Conservation (phyloP, 2,113 vertebrate genomes). For the Dinomys branickii region DNA sequence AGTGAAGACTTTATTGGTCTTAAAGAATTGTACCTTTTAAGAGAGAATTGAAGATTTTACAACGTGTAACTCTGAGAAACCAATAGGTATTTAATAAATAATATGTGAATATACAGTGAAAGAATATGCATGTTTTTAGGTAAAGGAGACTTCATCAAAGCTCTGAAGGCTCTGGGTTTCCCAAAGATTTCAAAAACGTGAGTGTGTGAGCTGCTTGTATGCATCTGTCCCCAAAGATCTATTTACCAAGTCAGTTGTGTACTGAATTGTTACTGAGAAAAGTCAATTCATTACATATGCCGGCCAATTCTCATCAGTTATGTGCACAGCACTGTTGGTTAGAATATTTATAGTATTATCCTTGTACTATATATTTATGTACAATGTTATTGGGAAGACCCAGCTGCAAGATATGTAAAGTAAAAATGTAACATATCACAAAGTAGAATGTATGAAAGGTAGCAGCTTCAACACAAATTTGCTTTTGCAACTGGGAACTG, state of each 20-base stretch:
- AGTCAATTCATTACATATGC: neutral
- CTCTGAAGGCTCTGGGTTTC: neutral
- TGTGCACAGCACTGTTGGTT: neutral
- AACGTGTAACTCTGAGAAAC: constrained; percentile 45
- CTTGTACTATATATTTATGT: neutral
- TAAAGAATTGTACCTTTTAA: neutral
- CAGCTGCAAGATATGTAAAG: neutral
- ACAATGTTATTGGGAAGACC: neutral
- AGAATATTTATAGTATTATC: neutral
- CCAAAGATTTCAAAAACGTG: neutral
- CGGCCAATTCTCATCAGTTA: neutral
- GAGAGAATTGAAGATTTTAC: constrained; percentile 19
- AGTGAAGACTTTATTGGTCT: neutral
- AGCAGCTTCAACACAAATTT: neutral
- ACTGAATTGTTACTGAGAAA: constrained; percentile 26
- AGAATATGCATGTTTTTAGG: constrained; percentile 41
- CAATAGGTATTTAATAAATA: constrained; percentile 50
- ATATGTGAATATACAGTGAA: neutral
- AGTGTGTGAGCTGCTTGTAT: neutral
- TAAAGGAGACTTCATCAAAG: neutral
- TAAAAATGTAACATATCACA: neutral
- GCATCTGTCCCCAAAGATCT: neutral
- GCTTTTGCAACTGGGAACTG: neutral
- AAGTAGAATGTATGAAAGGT: neutral
- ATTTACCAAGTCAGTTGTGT: neutral